Conservation (phyloP, 2,113 vertebrate species). For the Cacatua alba region DNA sequence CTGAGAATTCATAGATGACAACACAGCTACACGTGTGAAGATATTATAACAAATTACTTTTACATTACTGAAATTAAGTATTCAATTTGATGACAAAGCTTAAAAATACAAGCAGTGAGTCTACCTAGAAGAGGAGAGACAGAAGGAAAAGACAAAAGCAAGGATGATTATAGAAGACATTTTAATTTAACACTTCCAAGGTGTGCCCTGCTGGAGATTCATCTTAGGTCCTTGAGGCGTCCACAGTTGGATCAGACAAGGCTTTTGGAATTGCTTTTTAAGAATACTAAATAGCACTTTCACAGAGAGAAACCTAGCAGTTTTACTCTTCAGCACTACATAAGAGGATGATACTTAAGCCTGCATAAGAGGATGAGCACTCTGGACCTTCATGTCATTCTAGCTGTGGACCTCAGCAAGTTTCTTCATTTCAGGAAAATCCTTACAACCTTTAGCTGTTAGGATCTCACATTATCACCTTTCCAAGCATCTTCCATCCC, state of each 20-base stretch:
- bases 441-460: not conserved
- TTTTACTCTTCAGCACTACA: not conserved
- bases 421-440: not conserved
- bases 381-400: not conserved
- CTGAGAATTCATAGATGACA: not conserved
- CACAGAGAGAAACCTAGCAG: not conserved
- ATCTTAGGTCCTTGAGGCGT: not conserved
- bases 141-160: not conserved
- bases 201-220: not conserved
- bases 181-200: not conserved
- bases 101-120: not conserved
- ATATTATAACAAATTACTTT: not conserved
- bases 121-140: not conserved
- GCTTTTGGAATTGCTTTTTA: not conserved
- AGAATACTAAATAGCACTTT: not conserved
- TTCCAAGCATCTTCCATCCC: not conserved
- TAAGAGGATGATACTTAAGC: not conserved
- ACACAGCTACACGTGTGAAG: not conserved
- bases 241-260: not conserved
- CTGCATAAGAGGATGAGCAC: not conserved
- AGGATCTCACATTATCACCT: not conserved
- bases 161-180: not conserved
- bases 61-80: not conserved
- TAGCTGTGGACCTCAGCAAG: not conserved
- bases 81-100: not conserved